phyloP scores from a whole-genome alignment of 1,140 invertebrate genomes.

The Lutraria rhynchaena region DNA sequence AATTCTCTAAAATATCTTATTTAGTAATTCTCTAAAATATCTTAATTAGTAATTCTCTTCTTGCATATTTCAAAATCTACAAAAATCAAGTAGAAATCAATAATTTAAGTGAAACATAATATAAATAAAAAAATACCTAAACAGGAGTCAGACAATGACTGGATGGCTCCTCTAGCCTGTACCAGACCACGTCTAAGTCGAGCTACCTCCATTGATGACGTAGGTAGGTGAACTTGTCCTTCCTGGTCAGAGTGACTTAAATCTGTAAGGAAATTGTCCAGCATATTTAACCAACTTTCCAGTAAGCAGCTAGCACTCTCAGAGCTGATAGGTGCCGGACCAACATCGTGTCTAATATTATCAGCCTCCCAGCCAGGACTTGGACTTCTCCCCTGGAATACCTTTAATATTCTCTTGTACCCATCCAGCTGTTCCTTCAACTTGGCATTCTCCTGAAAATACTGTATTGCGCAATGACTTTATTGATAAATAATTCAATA shows the following conservation, averaged over 20 bases:
- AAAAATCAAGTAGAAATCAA: not conserved
- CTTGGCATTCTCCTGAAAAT: conserved; percentile 43
- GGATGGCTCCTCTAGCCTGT: conserved; percentile 41
- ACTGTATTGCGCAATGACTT: too few species aligned
- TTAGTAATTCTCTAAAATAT: too few species aligned
- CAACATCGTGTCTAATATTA: conserved; percentile 10
- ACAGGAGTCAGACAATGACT: conserved; percentile 23
- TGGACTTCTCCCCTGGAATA: conserved; percentile 47
- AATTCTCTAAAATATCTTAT: too few species aligned
- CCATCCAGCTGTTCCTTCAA: conserved; percentile 51
- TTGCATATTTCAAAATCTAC: too few species aligned
- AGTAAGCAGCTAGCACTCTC: conserved; percentile 35
- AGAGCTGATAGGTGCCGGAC: conserved; percentile 21
- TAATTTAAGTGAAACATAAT: not conserved
- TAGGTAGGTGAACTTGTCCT: not conserved
- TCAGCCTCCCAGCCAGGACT: conserved; percentile 2
- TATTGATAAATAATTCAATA: too few species aligned
- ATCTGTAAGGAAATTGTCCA: conserved; percentile 47
- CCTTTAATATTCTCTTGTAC: conserved; percentile 46
- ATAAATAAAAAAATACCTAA: conserved; percentile 14
- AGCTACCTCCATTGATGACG: conserved; percentile 4
- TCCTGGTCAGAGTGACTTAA: conserved; percentile 20
- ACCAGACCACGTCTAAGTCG: conserved; percentile 39
- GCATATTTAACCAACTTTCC: conserved; percentile 23
- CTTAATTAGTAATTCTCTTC: not conserved